These are phyloP conservation scores for Chymomyza costata DNA, from an alignment of 1,140 invertebrate genomes.

Conservation along the genomic window DNA sequence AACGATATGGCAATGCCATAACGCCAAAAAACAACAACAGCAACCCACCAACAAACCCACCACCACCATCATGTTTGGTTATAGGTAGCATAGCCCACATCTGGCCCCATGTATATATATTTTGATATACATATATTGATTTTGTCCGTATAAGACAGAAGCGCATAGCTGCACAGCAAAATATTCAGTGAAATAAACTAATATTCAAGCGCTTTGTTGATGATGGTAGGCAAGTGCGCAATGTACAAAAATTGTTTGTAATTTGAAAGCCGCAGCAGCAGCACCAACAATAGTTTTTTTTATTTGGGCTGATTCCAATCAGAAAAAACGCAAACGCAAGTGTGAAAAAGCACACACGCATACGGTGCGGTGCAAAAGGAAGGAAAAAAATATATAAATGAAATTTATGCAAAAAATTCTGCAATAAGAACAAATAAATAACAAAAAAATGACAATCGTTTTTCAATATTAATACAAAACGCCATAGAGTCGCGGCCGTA, in stretches of 20 bases:
- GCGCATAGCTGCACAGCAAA: conserved; percentile 44
- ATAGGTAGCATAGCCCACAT: too few relatives aligned
- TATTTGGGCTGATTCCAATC: background rate
- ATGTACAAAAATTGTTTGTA: conserved; percentile 17
- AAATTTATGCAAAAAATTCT: conserved; percentile 7
- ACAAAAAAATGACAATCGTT: conserved; percentile 55
- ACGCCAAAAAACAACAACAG: too few relatives aligned
- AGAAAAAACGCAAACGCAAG: conserved; percentile 3
- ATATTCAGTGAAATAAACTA: conserved; percentile 44
- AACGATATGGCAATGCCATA: too few relatives aligned
- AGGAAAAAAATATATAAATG: conserved; percentile 15
- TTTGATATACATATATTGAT: conserved; percentile 73
- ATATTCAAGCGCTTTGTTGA: conserved; percentile 42
- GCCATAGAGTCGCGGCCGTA: conserved; percentile 46
- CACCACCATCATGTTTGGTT: too few relatives aligned
- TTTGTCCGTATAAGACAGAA: conserved; percentile 70
- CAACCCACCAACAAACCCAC: too few relatives aligned
- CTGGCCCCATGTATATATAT: too few relatives aligned
- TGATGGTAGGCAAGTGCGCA: conserved; percentile 28
- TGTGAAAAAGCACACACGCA: conserved; percentile 25
- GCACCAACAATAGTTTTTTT: background rate
- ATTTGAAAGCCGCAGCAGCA: background rate
- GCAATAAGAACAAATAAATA: conserved; percentile 11
- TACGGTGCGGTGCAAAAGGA: conserved; percentile 46
- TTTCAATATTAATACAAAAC: conserved; percentile 33